Evolutionary conservation across 2,113 vertebrate species (phyloP).

Genomic region (Lampris megalopsis): DNA sequence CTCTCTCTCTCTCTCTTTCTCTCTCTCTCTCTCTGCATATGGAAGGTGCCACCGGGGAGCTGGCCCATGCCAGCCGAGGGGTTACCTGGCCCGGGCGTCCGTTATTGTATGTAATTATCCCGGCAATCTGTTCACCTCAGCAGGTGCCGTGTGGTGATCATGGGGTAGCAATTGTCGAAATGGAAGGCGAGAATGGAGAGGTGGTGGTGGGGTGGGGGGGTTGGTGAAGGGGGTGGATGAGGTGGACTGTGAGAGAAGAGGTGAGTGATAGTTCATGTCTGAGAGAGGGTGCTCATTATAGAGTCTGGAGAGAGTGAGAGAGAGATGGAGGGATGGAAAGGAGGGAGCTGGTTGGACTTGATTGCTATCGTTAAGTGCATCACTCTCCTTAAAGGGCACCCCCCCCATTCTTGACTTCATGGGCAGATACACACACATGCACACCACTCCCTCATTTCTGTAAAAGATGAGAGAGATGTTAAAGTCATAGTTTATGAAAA

Average conservation of each 20-base stretch:
- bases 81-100: constrained; percentile 91
- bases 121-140: constrained; percentile 99
- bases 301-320: constrained; percentile 24
- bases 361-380: constrained; percentile 66
- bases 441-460: constrained; percentile 30
- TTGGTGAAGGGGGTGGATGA: background rate
- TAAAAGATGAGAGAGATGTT: background rate
- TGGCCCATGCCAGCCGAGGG: constrained; percentile 91
- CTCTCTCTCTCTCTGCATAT: constrained; percentile 85
- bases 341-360: constrained; percentile 40
- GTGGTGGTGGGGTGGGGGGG: constrained; percentile 14
- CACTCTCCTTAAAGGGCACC: background rate
- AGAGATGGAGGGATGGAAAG: constrained; percentile 40
- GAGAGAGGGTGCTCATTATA: constrained; percentile 67
- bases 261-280: constrained; percentile 67
- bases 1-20: background rate
- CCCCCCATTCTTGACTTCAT: background rate
- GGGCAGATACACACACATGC: constrained; percentile 32
- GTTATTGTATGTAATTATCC: constrained; percentile 99
- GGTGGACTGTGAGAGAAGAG: no score
- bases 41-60: constrained; percentile 92
- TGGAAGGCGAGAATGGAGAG: constrained; percentile 67
- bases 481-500: constrained; percentile 26
- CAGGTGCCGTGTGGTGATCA: constrained; percentile 93
- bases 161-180: constrained; percentile 92